These are phyloP conservation scores for Hydractinia symbiolongicarpus DNA, from an alignment of 30 jellyfish, hydroid and myxozoan genomes.

Conservation along the genomic window DNA sequence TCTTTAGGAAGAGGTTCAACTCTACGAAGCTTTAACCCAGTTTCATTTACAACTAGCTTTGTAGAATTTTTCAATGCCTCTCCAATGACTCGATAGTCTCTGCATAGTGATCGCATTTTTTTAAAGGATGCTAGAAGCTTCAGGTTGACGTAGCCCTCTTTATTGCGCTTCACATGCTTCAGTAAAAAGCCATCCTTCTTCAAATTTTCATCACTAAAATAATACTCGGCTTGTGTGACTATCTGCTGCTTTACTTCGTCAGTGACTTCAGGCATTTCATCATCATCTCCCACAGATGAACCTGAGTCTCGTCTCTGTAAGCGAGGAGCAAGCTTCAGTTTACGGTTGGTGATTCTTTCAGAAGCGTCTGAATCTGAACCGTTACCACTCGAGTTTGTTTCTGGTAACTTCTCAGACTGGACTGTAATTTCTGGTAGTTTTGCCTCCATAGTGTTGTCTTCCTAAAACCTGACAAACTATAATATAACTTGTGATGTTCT, in stretches of 20 bases:
- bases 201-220: conserved; percentile 90
- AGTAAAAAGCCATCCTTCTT: conserved; percentile 84
- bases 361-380: neutral
- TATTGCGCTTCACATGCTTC: conserved; percentile 93
- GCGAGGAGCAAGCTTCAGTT: conserved; percentile 16
- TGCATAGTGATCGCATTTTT: conserved; percentile 72
- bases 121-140: conserved; percentile 86
- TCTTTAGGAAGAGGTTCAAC: conserved; percentile 76
- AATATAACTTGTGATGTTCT: conserved; percentile 26
- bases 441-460: neutral
- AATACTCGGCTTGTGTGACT: conserved; percentile 79
- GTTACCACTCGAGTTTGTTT: neutral
- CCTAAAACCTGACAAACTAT: conserved; percentile 18
- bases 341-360: conserved; percentile 4
- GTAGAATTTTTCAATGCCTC: conserved; percentile 74
- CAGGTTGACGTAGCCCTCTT: conserved; percentile 91
- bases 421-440: conserved; percentile 23
- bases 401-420: neutral
- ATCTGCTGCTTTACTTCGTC: conserved; percentile 58
- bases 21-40: conserved; percentile 72
- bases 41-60: conserved; percentile 57
- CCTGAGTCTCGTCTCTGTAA: conserved; percentile 34
- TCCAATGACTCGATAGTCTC: conserved; percentile 75
- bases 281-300: conserved; percentile 33
- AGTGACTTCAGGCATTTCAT: conserved; percentile 35